A percentile compares a stretch with the other conserved stretches of the same genome.
These are phyloP conservation scores for Pseudorectes ferrugineus DNA, from an alignment of 2,113 vertebrate species.

Conservation along the genomic window DNA sequence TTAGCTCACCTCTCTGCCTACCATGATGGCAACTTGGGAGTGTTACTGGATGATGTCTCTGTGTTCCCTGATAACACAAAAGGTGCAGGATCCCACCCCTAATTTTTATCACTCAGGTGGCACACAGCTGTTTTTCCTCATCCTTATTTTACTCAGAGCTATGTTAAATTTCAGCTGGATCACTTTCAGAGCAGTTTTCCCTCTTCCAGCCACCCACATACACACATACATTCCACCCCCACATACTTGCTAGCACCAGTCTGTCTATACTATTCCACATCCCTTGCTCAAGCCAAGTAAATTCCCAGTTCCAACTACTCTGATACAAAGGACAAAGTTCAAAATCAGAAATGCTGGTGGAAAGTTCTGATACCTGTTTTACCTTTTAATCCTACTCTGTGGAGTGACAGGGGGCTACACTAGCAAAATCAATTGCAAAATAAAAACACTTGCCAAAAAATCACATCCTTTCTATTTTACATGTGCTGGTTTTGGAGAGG, in stretches of 20 bases:
- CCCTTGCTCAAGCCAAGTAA: neutral
- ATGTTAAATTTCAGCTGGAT: neutral
- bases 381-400: neutral
- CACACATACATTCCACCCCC: fast-evolving
- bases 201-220: neutral
- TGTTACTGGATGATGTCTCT: neutral
- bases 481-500: neutral
- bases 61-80: neutral
- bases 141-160: neutral
- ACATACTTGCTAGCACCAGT: neutral
- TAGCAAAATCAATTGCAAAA: neutral
- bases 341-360: neutral
- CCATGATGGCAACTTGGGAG: neutral
- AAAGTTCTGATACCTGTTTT: neutral
- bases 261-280: neutral
- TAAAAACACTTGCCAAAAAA: neutral
- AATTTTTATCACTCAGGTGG: neutral
- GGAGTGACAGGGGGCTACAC: neutral
- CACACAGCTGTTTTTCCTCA: neutral
- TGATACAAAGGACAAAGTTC: neutral
- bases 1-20: neutral
- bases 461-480: neutral
- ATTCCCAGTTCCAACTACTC: neutral
- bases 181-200: neutral
- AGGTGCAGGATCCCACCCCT: neutral